phyloP scores from a whole-genome alignment of 1,140 invertebrate genomes.

The Drosophila malerkotliana region DNA sequence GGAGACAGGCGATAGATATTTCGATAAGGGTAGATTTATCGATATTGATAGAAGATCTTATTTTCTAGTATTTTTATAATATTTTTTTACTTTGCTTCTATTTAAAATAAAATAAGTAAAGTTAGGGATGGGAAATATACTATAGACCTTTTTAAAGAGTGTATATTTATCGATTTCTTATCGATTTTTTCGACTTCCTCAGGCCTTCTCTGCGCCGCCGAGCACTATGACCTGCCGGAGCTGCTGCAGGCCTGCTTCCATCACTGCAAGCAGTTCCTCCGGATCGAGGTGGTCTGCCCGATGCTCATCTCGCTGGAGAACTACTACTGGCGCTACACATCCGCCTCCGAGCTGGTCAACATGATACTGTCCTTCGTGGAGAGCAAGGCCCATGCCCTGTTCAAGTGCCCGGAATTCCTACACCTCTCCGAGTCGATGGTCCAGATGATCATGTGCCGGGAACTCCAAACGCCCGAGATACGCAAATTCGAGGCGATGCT shows the following conservation, averaged over 20 bases:
- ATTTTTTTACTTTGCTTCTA: no score
- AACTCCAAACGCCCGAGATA: conserved; percentile 94
- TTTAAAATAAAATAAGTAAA: no score
- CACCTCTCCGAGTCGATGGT: conserved; percentile 97
- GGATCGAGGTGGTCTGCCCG: conserved; percentile 95
- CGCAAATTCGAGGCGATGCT: conserved; percentile 97
- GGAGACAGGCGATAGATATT: no score
- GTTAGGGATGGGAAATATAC: no score
- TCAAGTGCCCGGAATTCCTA: conserved; percentile 92
- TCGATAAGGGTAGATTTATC: no score
- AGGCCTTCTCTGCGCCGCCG: conserved; percentile 95
- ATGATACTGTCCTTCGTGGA: conserved; percentile 97
- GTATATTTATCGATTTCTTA: no score
- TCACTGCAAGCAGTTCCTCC: conserved; percentile 96
- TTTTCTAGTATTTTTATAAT: no score
- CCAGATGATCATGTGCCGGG: conserved; percentile 95
- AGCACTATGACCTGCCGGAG: conserved; percentile 97
- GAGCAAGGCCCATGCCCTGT: conserved; percentile 92
- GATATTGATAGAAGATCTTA: no score
- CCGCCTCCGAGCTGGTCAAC: conserved; percentile 95
- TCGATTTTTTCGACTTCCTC: neutral
- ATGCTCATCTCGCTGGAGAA: conserved; percentile 97
- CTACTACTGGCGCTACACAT: conserved; percentile 97
- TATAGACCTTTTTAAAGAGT: no score
- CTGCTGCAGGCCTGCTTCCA: conserved; percentile 97